A percentile compares a stretch with the other conserved stretches of the same genome.
Conservation (phyloP, 2,888 invertebrate genomes). For the Tuta absoluta region DNA sequence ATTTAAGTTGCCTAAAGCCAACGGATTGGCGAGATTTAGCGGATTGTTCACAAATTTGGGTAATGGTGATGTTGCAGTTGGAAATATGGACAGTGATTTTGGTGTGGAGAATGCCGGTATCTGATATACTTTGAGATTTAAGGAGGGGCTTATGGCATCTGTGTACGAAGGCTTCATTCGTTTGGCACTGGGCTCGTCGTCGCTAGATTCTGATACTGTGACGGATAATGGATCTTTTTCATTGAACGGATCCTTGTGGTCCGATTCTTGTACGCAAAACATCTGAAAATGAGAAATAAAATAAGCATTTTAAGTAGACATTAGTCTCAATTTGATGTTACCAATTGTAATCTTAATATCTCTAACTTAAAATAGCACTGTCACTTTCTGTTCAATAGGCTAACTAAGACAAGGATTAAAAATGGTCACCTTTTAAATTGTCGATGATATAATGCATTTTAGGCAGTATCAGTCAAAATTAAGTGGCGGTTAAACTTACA, state of each 20-base stretch:
- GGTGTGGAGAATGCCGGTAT: slow-evolving; percentile 69
- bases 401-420: no score
- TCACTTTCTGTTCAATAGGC: neutral
- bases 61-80: slow-evolving; percentile 48
- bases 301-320: no score
- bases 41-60: slow-evolving; percentile 75
- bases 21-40: slow-evolving; percentile 66
- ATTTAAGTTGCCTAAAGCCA: slow-evolving; percentile 56
- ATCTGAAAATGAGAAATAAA: slow-evolving; percentile 53
- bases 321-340: no score
- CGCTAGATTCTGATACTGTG: slow-evolving; percentile 61
- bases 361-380: no score
- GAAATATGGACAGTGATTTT: slow-evolving; percentile 63
- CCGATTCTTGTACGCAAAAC: slow-evolving; percentile 73
- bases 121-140: slow-evolving; percentile 72
- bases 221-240: slow-evolving; percentile 53
- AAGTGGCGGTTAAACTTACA: no score
- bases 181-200: slow-evolving; percentile 67
- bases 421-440: no score
- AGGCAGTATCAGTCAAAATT: no score
- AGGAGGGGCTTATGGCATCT: slow-evolving; percentile 43
- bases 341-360: no score
- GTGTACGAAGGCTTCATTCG: slow-evolving; percentile 55
- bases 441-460: no score
- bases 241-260: slow-evolving; percentile 61